Percentiles rank a stretch among this genome's conserved stretches.
These are phyloP conservation scores for Porites rus DNA, from an alignment of 92 coral and sea anemone genomes.

Conservation along the genomic window DNA sequence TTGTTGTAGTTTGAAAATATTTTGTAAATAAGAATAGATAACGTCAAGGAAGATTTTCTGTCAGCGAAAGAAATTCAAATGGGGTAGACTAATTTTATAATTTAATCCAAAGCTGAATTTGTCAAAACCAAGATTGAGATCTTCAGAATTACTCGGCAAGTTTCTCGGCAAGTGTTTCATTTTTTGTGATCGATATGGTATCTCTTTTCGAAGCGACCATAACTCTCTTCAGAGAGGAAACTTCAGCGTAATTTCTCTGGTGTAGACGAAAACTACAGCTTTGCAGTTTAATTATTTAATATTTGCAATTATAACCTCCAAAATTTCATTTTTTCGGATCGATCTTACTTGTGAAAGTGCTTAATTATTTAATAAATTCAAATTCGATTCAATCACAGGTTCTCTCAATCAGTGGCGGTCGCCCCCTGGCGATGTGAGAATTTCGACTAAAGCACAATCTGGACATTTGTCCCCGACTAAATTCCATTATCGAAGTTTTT, in stretches of 20 bases:
- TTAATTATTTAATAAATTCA: constrained; percentile 50
- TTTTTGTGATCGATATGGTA: not conserved
- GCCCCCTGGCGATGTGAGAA: constrained; percentile 18
- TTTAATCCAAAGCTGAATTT: not conserved
- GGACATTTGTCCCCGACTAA: not conserved
- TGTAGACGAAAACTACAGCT: not conserved
- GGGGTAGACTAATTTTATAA: not conserved
- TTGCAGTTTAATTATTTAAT: constrained; percentile 34
- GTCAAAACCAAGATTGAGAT: not conserved
- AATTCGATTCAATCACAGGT: constrained; percentile 12
- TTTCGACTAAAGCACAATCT: not conserved
- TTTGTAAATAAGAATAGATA: too few relatives aligned
- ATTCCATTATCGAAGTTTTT: not conserved
- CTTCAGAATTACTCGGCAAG: not conserved
- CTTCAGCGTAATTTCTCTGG: not conserved
- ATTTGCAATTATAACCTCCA: constrained; percentile 19
- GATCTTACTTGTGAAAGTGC: constrained; percentile 23
- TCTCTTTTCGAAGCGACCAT: not conserved
- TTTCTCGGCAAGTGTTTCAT: not conserved
- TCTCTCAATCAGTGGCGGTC: not conserved
- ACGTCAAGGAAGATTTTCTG: not conserved
- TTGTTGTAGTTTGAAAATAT: constrained; percentile 3
- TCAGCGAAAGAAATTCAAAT: not conserved
- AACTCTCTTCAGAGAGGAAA: not conserved
- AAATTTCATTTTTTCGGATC: constrained; percentile 7